A percentile compares a stretch with the other conserved stretches of the same genome.
These are phyloP conservation scores for Haliclystus octoradiatus DNA, from an alignment of 30 jellyfish, hydroid and myxozoan genomes.

Conservation along the genomic window DNA sequence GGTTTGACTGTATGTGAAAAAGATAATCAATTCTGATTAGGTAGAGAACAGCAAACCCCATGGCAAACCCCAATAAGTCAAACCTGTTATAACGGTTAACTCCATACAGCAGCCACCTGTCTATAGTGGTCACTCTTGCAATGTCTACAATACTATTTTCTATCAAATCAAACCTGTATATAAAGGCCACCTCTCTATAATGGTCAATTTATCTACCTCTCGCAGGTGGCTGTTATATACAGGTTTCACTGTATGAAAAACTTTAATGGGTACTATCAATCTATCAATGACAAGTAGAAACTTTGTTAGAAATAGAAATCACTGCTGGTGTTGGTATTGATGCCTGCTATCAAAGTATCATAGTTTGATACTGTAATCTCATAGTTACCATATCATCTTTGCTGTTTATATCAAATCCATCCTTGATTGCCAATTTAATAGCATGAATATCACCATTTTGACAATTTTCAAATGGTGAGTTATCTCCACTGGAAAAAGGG, in stretches of 20 bases:
- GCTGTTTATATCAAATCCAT: constrained; percentile 2
- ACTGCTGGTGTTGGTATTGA: no score
- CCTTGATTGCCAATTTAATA: not conserved
- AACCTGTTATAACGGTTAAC: not conserved
- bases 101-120: not conserved
- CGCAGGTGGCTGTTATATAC: not conserved
- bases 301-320: no score
- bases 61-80: no score
- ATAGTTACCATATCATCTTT: constrained; percentile 48
- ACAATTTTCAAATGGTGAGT: constrained; percentile 76
- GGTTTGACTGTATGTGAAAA: no score
- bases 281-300: no score
- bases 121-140: not conserved
- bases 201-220: not conserved
- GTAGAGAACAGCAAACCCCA: no score
- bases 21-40: no score
- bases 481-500: constrained; percentile 14
- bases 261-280: no score
- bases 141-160: not conserved
- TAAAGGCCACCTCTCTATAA: not conserved
- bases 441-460: constrained; percentile 49
- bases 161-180: not conserved
- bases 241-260: constrained; percentile 1
- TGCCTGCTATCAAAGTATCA: no score
- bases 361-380: no score